These are phyloP conservation scores for Phaethornis superciliosus DNA, from an alignment of 2,113 vertebrate genomes.

Conservation along the genomic window DNA sequence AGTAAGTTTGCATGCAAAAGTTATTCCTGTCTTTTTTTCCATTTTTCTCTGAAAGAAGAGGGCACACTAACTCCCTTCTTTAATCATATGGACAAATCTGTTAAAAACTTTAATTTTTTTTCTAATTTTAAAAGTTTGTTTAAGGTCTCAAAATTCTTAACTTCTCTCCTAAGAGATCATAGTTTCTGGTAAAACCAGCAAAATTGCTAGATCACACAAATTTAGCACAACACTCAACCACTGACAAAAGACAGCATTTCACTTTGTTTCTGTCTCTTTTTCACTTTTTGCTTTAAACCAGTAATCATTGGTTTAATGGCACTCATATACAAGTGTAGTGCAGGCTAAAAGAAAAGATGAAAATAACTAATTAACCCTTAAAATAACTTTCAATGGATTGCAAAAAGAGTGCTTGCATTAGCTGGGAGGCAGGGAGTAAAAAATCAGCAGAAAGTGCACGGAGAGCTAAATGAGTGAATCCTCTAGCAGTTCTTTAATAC, in stretches of 20 bases:
- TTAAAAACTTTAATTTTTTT: not conserved
- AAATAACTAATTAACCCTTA: slow-evolving; percentile 11
- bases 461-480: slow-evolving; percentile 39
- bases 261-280: not conserved
- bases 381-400: not conserved
- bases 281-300: not conserved
- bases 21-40: not conserved
- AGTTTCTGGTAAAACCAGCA: not conserved
- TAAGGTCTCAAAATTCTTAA: not conserved
- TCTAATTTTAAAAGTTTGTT: not conserved
- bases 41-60: not conserved
- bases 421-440: not conserved
- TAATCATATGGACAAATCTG: not conserved
- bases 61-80: not conserved
- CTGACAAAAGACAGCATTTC: not conserved
- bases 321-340: not conserved
- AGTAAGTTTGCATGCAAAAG: not conserved
- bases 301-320: not conserved
- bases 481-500: slow-evolving; percentile 70
- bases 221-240: not conserved
- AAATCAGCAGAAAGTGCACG: slow-evolving; percentile 28
- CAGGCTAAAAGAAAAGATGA: not conserved
- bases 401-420: not conserved
- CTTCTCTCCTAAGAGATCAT: not conserved
- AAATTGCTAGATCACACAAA: not conserved